Base-by-base conservation (phyloP, 1,140 invertebrate species). In the Habropoda laboriosa region DNA sequence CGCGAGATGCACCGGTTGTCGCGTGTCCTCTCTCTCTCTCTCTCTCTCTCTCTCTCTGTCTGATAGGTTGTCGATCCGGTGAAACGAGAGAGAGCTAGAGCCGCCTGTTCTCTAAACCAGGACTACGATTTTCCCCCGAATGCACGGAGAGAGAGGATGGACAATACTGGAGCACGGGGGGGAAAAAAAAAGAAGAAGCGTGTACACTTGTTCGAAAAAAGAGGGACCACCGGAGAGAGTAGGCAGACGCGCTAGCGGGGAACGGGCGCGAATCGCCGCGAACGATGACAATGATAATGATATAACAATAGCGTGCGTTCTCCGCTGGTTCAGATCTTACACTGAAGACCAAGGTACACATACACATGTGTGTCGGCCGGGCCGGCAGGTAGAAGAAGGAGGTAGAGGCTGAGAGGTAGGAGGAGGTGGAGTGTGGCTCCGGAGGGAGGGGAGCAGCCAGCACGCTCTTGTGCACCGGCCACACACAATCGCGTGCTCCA, bases 271-370 rank as follows among this genome's bases (percentile, higher is more conserved):
- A 80, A 79, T 81, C 61, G 60, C 70, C 79, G 66, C 82, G 80
- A 51, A 86, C 83, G 77, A 87, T 89, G 90, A 91, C 88, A 90
- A 92, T 92, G 89, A 91, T 91, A 92, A 92, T 92, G 90, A 92
- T 92, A 92, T 90, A 92, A 93, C 92, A 93, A 93, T 93, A 89
- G 89, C 89, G 92, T 93, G 92, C 91, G 92, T 92, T 93, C 92
- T 92, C 92, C 91, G 86, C 91, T 90, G 91, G 91, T 92, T 93
- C 91, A 88, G 91, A 93, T 93, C 92, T 91, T 92, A 92, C 91
- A 93, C 92, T 93, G 92, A 92, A 90, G 91, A 91, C 89, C 88
- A 89, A 88, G 90, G 86, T 89, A 92, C 91, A 93, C 91, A 92
- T 91, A 93, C 87, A 92, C 91, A 92, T 91, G 89, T 92, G 91